A percentile compares a stretch with the other conserved stretches of the same genome.
Evolutionary conservation across 2,113 vertebrate species (phyloP).

Genomic region (Mandrillus leucophaeus): DNA sequence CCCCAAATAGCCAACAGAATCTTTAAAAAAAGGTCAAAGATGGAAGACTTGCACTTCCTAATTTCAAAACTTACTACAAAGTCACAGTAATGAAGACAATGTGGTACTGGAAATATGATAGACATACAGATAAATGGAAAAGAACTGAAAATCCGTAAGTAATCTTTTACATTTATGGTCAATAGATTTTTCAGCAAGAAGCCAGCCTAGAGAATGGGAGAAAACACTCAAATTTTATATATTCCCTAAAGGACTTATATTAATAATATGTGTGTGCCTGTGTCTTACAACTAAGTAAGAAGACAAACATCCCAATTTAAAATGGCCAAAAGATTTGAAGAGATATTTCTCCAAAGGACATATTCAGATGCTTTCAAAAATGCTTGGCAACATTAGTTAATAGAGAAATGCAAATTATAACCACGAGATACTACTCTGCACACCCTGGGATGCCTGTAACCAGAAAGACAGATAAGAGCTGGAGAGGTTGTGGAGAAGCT

Average conservation of each 20-base stretch:
- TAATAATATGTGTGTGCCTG: not conserved
- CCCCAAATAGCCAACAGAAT: not conserved
- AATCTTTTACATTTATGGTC: not conserved
- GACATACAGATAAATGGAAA: too few relatives aligned
- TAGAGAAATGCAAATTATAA: not conserved
- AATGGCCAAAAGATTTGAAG: not conserved
- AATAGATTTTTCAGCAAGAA: not conserved
- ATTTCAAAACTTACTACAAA: not conserved
- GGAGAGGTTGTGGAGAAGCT: not conserved
- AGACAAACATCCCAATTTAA: not conserved
- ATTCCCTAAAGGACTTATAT: not conserved
- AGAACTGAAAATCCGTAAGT: not conserved
- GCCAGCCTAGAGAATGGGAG: too few relatives aligned
- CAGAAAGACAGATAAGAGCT: rapidly evolving
- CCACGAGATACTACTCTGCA: not conserved
- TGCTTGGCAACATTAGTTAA: not conserved
- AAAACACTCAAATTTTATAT: not conserved
- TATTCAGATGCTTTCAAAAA: not conserved
- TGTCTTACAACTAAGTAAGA: not conserved
- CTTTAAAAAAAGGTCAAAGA: not conserved
- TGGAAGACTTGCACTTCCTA: not conserved
- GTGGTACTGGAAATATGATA: not conserved
- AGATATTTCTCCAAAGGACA: not conserved
- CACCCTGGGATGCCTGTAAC: rapidly evolving
- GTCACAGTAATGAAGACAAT: not conserved